phyloP scores from a whole-genome alignment of 2,888 invertebrate species.

The Hypsopygia costalis region DNA sequence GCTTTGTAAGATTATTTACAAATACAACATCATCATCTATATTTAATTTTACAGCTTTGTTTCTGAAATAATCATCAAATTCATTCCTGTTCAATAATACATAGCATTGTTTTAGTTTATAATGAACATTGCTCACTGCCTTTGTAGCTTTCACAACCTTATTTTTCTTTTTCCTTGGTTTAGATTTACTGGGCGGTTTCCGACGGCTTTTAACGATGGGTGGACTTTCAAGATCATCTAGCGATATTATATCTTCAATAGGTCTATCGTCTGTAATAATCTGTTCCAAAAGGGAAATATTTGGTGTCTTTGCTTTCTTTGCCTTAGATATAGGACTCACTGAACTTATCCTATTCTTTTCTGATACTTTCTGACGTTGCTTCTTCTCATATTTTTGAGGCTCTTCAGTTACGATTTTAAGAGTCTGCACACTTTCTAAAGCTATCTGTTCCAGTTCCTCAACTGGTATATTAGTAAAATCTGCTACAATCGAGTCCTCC shows the following conservation, averaged over 20 bases:
- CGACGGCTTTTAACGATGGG: constrained; percentile 20
- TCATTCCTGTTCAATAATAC: constrained; percentile 47
- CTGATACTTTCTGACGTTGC: constrained; percentile 32
- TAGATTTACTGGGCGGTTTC: not conserved
- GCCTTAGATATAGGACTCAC: constrained; percentile 40
- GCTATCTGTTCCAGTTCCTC: constrained; percentile 68
- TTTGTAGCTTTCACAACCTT: constrained; percentile 20
- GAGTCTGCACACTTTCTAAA: constrained; percentile 38
- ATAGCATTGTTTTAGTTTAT: constrained; percentile 49
- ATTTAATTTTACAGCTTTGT: not conserved
- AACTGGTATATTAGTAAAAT: constrained; percentile 61
- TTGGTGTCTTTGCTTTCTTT: constrained; percentile 49
- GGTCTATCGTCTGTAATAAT: constrained; percentile 66
- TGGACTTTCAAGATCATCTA: constrained; percentile 54
- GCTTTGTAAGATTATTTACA: no score
- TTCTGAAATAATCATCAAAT: constrained; percentile 34
- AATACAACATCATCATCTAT: no score
- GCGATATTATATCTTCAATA: constrained; percentile 63
- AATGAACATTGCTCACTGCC: constrained; percentile 11
- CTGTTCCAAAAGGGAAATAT: constrained; percentile 67
- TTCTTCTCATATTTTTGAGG: constrained; percentile 26
- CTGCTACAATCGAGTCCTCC: constrained; percentile 55
- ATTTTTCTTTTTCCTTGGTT: not conserved
- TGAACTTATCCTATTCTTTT: constrained; percentile 34
- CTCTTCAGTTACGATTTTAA: constrained; percentile 23